Evolutionary conservation across 64 coral and sea anemone genomes (phyloP), one percentile per base, ranked within the genome.

Genomic region (Stichodactyla mertensii): DNA sequence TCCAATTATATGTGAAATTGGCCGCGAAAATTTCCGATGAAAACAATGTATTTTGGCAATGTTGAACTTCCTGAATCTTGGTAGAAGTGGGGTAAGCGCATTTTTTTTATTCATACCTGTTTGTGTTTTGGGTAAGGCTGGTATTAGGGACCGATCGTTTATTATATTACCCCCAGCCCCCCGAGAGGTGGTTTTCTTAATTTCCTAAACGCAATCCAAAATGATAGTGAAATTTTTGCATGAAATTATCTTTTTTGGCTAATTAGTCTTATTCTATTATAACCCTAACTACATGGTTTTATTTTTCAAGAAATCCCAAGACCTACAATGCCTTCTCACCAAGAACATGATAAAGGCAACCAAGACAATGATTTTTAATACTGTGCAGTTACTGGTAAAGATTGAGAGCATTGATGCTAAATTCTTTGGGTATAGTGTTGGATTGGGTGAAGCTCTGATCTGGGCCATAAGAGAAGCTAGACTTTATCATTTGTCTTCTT

Each of bases 21-120:
- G n/a, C n/a, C 10, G 16, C 80, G 19, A 89, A 89, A 19, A 77
- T 82, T 51, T 54, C 87, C 6, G 78, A 88, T 59, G 79, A 51
- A 55, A 77, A 26, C 10, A n/a, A n/a, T n/a, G n/a, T n/a, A n/a
- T n/a, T n/a, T n/a, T 88, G 77, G 55, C 87, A 88, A 82, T 80
- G 71, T 51, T 88, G 28, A 88, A 88, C 23, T 88, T 62, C 19
- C 58, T 88, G 78, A 88, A 84, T 58, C 52, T 84, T 84, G 82
- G 82, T 5, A 53, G 82, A 23, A 84, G 16, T 57, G 82, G n/a
- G 82, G 36, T 53, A 55, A 55, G 82, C 10, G 45, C n/a, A 45
- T 82, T 10, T 52, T 82, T n/a, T 59, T 59, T 4, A 59, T 59
- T 59, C 15, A 10, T 59, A 59, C 2, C 57, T 45, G 36, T 45